Evolutionary conservation across 2,888 invertebrate species (phyloP), one percentile per base, ranked within the genome.

Genomic region (Ceriagrion tenellum): DNA sequence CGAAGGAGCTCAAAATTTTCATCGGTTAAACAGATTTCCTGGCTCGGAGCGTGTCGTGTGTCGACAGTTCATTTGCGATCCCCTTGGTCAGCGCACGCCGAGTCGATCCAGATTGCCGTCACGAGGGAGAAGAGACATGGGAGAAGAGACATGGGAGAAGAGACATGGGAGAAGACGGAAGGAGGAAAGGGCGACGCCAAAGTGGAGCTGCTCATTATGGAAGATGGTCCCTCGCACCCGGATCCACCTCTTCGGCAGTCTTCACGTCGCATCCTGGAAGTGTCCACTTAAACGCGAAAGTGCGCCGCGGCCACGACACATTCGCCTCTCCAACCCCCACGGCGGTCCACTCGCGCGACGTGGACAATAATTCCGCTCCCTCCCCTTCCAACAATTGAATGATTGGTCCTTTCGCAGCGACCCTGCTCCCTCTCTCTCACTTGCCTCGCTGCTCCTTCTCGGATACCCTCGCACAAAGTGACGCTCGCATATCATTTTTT

Each of bases 231-330:
- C 69, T n/a, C 26, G 23, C n/a, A 4, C 69, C 23, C 69, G n/a
- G 69, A 69, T 23, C 47, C 47, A 88, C 88, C 88, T 88, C 88
- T 88, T 88, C 40, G 47, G 40, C 40, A 88, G 88, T 47, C 88
- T 47, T 23, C 88, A 20, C 88, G 47, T 88, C 26, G 88, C 88
- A 88, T 88, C 88, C 88, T 88, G 88, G 88, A 88, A 88, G 88
- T 88, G 40, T 18, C 88, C 88, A 88, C 88, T 88, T 88, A 88
- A 26, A 69, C 47, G 88, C 35, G 81, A 26, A 40, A 88, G 88
- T 20, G 40, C 88, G 88, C 88, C 40, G 18, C 47, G 88, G 23
- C 47, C 4, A 69, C 23, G 23, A 23, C 69, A n/a, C 69, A 26
- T 69, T 69, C 69, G 69, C n/a, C 69, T 69, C 69, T 2, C 6